Percentiles rank a stretch among this genome's conserved stretches.
These are phyloP conservation scores for Heliopora coerulea DNA, from an alignment of 92 coral and sea anemone genomes.

Conservation along the genomic window DNA sequence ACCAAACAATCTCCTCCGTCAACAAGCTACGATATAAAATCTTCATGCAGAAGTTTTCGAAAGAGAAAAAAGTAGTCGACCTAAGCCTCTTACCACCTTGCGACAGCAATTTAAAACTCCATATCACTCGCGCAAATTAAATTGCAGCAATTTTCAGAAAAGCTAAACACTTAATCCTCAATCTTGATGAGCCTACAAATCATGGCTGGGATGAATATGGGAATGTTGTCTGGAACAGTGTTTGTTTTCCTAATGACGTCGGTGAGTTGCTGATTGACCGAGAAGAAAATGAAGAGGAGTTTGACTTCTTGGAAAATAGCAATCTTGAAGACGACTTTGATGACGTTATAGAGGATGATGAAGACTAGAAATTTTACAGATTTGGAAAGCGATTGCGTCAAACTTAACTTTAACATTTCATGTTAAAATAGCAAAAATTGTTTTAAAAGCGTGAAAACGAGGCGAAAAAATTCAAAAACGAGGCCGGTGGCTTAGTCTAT, in stretches of 20 bases:
- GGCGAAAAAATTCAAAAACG: too few relatives aligned
- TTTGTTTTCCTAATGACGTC: conserved; percentile 12
- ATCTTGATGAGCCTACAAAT: background rate
- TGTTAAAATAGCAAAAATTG: too few relatives aligned
- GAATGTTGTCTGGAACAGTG: conserved; percentile 13
- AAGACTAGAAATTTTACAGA: background rate
- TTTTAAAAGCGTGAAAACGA: too few relatives aligned
- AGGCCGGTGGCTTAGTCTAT: too few relatives aligned
- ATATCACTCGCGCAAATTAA: conserved; percentile 3
- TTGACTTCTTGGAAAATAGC: background rate
- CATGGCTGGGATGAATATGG: conserved; percentile 21
- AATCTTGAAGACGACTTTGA: conserved; percentile 17
- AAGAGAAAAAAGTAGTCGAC: conserved; percentile 24
- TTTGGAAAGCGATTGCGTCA: too few relatives aligned
- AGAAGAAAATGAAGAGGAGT: background rate
- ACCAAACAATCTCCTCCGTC: background rate
- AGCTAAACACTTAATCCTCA: background rate
- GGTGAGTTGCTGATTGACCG: conserved; percentile 1
- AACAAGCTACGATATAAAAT: conserved; percentile 10
- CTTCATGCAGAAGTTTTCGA: conserved; percentile 12
- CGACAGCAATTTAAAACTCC: conserved; percentile 3
- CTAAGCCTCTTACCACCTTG: conserved; percentile 28
- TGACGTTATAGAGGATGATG: background rate
- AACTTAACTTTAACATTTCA: too few relatives aligned
- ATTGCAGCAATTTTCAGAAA: conserved; percentile 16